Evolutionary conservation across 2,888 invertebrate species (phyloP), one percentile per base, ranked within the genome.

Genomic region (Lymantria dispar): DNA sequence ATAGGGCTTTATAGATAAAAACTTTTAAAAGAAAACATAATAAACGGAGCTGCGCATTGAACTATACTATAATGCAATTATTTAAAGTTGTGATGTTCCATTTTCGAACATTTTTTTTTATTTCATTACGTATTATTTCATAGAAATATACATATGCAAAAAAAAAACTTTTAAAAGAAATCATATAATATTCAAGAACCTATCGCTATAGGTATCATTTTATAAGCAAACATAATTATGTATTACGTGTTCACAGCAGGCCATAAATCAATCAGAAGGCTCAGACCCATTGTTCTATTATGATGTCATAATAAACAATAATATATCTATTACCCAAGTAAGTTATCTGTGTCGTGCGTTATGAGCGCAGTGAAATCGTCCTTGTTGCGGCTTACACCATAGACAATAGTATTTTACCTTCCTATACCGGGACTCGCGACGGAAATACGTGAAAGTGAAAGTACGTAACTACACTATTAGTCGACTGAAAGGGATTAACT

Each of bases 371-470:
- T 80, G 87, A 86, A 87, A 85, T 81, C 82, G 84, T 85, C 84
- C 85, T 85, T 87, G 83, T 62, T 55, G 79, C 78, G 80, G 80
- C 78, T 72, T 60, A 77, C 69, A 87, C 86, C 88, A 87, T 87
- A 78, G 68, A 63, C 72, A 40, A 14, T 40, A 14, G 14, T 74
- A 75, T 80, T 83, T 80, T 74, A 83, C 80, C 80, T 80, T 82
- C 80, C 84, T 67, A 56, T 11, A 42, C 33, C 71, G 72, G 68
- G 66, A 60, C 47, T 53, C 62, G 61, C 64, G 68, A 56, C 81
- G 83, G 85, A 83, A 84, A 79, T 64, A 51, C 49, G 64, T 57
- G 78, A 87, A 86, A 90, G 88, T 86, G 87, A 90, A 89, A 88
- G 86, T 67, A 56, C 55, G n/a, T 48, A 54, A 54, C 33, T 46